These are phyloP conservation scores for Macaria liturata DNA, from an alignment of 2,888 invertebrate species.

Conservation along the genomic window DNA sequence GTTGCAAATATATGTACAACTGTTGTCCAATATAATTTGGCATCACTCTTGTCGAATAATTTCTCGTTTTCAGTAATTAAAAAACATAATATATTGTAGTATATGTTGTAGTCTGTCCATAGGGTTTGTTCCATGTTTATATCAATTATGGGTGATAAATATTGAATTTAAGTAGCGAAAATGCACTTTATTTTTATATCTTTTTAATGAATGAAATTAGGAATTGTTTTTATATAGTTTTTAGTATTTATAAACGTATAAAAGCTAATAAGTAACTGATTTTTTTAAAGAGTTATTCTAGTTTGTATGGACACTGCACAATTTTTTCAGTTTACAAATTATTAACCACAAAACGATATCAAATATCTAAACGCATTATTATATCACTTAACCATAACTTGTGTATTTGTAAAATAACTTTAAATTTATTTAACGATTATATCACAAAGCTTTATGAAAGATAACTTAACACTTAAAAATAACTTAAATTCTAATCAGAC, in stretches of 20 bases:
- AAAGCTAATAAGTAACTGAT: no score
- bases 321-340: neutral
- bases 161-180: no score
- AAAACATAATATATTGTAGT: constrained; percentile 68
- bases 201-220: no score
- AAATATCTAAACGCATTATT: neutral
- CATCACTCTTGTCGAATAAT: constrained; percentile 64
- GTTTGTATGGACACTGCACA: neutral
- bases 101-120: constrained; percentile 64
- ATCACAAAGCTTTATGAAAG: neutral
- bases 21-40: constrained; percentile 65
- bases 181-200: no score
- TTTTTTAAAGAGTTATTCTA: no score
- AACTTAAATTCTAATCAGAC: constrained; percentile 2
- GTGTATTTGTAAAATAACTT: no score
- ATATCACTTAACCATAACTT: neutral
- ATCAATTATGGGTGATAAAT: no score
- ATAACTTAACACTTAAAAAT: constrained; percentile 1
- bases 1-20: constrained; percentile 57
- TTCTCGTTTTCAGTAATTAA: constrained; percentile 73
- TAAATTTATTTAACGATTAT: no score
- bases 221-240: neutral
- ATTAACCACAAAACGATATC: neutral
- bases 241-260: no score
- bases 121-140: constrained; percentile 62